These are phyloP conservation scores for Rugalucina vietnamica DNA, from an alignment of 2,888 invertebrate genomes.

Conservation along the genomic window DNA sequence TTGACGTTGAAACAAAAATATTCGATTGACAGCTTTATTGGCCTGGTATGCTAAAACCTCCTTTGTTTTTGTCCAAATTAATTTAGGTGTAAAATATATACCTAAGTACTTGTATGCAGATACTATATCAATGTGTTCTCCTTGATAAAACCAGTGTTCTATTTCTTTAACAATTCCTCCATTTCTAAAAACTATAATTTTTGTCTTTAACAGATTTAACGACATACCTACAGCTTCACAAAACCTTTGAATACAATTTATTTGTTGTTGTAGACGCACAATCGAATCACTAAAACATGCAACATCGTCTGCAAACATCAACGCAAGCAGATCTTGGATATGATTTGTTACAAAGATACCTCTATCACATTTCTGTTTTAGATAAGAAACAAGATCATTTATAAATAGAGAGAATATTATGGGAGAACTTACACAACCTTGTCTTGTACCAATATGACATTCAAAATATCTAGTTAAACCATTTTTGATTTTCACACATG, in stretches of 20 bases:
- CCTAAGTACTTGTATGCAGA: conserved; percentile 13
- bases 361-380: not conserved
- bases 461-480: too few relatives aligned
- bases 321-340: conserved; percentile 1
- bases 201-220: not conserved
- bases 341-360: not conserved
- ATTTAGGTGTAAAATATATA: conserved; percentile 1
- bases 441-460: not conserved
- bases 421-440: not conserved
- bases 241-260: not conserved
- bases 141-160: too few relatives aligned
- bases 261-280: conserved; percentile 1
- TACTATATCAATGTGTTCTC: too few relatives aligned
- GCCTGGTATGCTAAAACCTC: not conserved
- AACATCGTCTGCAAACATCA: conserved; percentile 11
- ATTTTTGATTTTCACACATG: too few relatives aligned
- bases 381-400: not conserved
- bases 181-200: too few relatives aligned
- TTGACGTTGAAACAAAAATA: not conserved
- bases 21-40: not conserved
- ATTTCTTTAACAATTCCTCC: too few relatives aligned
- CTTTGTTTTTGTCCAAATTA: not conserved
- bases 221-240: not conserved
- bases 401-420: not conserved
- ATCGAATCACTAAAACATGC: too few relatives aligned